Evolutionary conservation across 2,888 invertebrate species (phyloP).

Genomic region (Hesperia comma): DNA sequence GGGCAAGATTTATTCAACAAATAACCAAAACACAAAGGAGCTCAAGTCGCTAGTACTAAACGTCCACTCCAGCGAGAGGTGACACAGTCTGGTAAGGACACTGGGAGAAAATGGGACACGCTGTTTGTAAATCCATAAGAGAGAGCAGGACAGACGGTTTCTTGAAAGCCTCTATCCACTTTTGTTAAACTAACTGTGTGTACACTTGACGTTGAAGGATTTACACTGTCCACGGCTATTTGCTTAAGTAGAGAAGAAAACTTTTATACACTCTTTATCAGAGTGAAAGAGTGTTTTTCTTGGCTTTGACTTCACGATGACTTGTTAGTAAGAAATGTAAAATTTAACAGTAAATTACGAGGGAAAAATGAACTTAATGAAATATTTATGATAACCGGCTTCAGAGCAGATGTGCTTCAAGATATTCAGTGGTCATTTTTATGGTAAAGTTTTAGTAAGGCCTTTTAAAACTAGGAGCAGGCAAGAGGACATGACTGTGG

Average conservation of each 20-base stretch:
- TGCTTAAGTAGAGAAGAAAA: slow-evolving; percentile 16
- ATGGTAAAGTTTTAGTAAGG: too few species aligned
- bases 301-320: neutral
- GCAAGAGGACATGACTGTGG: too few species aligned
- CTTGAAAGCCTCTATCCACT: slow-evolving; percentile 20
- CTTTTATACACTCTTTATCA: slow-evolving; percentile 16
- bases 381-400: too few species aligned
- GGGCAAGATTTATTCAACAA: neutral
- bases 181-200: slow-evolving; percentile 21
- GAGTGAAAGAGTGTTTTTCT: neutral
- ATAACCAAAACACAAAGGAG: slow-evolving; percentile 27
- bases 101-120: slow-evolving; percentile 6
- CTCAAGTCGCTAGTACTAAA: slow-evolving; percentile 22
- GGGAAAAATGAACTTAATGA: too few species aligned
- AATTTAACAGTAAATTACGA: neutral
- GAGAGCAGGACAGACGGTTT: slow-evolving; percentile 3
- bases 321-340: slow-evolving; percentile 9
- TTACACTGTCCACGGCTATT: slow-evolving; percentile 25
- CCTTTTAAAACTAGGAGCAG: too few species aligned
- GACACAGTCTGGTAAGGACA: slow-evolving; percentile 22
- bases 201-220: slow-evolving; percentile 27
- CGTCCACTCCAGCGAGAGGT: slow-evolving; percentile 27
- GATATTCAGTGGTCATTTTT: too few species aligned
- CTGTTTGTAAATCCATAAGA: neutral
- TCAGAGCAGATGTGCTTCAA: too few species aligned